These are phyloP conservation scores for Molanna angustata DNA, from an alignment of 2,888 invertebrate species.

Conservation along the genomic window DNA sequence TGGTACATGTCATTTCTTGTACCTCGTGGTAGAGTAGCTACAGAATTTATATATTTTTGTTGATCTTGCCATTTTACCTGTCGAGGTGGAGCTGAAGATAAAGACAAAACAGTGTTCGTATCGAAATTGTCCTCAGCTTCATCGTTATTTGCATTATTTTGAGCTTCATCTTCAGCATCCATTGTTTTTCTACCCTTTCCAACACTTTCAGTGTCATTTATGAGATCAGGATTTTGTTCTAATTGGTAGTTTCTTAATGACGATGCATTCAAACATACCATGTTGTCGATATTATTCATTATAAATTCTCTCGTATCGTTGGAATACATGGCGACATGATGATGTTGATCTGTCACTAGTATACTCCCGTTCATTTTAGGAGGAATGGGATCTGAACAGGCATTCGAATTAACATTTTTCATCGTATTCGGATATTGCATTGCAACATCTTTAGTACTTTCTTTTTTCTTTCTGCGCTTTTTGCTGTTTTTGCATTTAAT, in stretches of 20 bases:
- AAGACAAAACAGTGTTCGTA: conserved; percentile 42
- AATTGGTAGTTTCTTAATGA: conserved; percentile 49
- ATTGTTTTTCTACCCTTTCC: conserved; percentile 46
- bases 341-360: conserved; percentile 55
- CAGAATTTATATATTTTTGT: conserved; percentile 43
- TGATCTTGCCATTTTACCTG: conserved; percentile 59
- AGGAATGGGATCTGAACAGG: conserved; percentile 49
- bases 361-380: conserved; percentile 55
- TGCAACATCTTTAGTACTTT: conserved; percentile 61
- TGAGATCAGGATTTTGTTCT: conserved; percentile 77
- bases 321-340: conserved; percentile 54
- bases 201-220: conserved; percentile 71
- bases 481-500: conserved; percentile 55
- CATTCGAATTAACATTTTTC: conserved; percentile 45
- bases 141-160: conserved; percentile 43
- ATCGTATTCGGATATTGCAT: conserved; percentile 51
- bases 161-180: conserved; percentile 23
- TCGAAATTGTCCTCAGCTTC: conserved; percentile 47
- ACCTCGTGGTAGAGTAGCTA: conserved; percentile 50
- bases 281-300: conserved; percentile 40
- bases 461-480: conserved; percentile 54
- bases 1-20: conserved; percentile 58
- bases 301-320: conserved; percentile 46
- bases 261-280: conserved; percentile 58
- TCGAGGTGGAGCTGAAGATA: conserved; percentile 45